Percentiles rank a stretch among this genome's conserved stretches.
These are phyloP conservation scores for Poeciliopsis paucimaculata DNA, from an alignment of 2,797 vertebrate genomes.

Conservation along the genomic window DNA sequence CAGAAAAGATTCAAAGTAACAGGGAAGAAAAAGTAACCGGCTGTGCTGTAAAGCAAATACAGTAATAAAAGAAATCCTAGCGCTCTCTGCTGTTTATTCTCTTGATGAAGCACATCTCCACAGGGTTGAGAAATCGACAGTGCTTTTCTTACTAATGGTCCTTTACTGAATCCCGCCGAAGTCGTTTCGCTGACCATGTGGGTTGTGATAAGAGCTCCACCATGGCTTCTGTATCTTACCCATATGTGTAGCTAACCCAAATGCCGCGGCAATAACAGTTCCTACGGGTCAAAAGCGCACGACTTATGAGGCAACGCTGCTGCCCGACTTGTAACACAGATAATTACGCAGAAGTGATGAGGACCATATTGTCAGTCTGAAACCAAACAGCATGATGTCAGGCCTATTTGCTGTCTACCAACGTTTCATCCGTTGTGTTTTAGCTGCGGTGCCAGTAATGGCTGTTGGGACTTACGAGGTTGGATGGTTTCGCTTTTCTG, in stretches of 20 bases:
- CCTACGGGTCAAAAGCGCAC: conserved; percentile 68
- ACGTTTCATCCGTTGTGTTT: conserved; percentile 66
- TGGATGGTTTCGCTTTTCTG: conserved; percentile 77
- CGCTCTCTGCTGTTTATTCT: conserved; percentile 46
- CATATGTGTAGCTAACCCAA: conserved; percentile 73
- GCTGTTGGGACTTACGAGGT: conserved; percentile 69
- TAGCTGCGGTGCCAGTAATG: conserved; percentile 68
- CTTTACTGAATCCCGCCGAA: conserved; percentile 46
- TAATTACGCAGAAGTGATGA: conserved; percentile 68
- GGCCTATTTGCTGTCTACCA: conserved; percentile 9
- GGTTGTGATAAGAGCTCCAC: conserved; percentile 66
- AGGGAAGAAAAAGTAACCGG: neutral
- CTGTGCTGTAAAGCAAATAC: conserved; percentile 6
- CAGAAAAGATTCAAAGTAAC: neutral
- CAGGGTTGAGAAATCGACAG: conserved; percentile 43
- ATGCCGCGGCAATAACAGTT: conserved; percentile 73
- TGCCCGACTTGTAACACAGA: conserved; percentile 54
- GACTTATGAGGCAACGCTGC: conserved; percentile 75
- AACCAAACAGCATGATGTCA: conserved; percentile 68
- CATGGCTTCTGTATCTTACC: conserved; percentile 65
- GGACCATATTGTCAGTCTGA: conserved; percentile 67
- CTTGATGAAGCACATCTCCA: conserved; percentile 43
- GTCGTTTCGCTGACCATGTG: conserved; percentile 68
- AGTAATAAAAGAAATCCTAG: conserved; percentile 42
- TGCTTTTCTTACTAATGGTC: conserved; percentile 55